Evolutionary conservation across 1,140 invertebrate genomes (phyloP), one percentile per base, ranked within the genome.

Genomic region (Plodia interpunctella): DNA sequence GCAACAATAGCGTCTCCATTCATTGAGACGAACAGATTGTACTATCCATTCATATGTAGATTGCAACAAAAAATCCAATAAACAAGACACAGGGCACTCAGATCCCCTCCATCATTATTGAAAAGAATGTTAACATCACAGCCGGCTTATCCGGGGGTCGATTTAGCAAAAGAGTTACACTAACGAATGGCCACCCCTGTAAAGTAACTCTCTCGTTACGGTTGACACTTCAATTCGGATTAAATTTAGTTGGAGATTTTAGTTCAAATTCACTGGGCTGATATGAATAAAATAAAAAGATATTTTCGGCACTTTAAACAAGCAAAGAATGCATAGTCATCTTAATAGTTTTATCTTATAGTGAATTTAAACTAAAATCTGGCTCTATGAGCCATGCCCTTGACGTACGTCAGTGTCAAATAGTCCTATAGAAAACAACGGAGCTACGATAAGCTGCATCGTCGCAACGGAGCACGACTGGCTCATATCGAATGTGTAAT

Each of bases 1-100:
- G 58, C 66, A 70, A 76, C 65, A 74, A 62, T 17, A 56, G 51
- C 79, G 65, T 66, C 81, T 83, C 80, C 44, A 83, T 74, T 57
- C 59, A 55, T 55, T 67, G 69, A 67, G 60, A 63, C 68, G 66
- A 68, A 81, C 82, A 85, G 83, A 85, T 87, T 87, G 76, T 70
- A 70, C 72, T 78, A 74, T 65, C 78, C 70, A 87, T 89, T 89
- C 84, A 89, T 87, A 89, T 89, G 87, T 81, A 89, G 83, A 89
- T 83, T 83, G 83, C 68, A 84, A 83, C 84, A 89, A 89, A 89
- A 89, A 89, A 89, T 89, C 87, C 83, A 87, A 89, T 89, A 89
- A 89, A 89, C 84, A 87, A 85, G 84, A 83, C 81, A 81, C 65
- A 78, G 86, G 76, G 79, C 64, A 76, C 72, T 74, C 65, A 70